These are phyloP conservation scores for Drosophila eugracilis DNA, from an alignment of 1,140 invertebrate species.

Conservation along the genomic window DNA sequence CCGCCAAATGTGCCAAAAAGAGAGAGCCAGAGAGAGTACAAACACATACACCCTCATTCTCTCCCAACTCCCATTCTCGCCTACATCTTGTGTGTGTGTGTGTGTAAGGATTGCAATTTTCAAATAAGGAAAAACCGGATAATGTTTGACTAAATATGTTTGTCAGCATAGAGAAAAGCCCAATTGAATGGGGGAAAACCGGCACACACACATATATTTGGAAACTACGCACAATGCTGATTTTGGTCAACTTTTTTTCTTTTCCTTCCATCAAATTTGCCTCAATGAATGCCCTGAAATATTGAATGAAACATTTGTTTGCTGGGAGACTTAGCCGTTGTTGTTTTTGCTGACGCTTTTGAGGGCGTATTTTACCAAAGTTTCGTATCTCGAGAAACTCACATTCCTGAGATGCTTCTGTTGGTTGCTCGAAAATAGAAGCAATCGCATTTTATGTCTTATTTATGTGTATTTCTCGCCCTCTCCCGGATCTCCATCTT, in stretches of 20 bases:
- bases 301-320: slow-evolving; percentile 65
- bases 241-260: slow-evolving; percentile 44
- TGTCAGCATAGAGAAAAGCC: slow-evolving; percentile 55
- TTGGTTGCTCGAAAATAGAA: slow-evolving; percentile 72
- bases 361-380: slow-evolving; percentile 36
- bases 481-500: slow-evolving; percentile 22
- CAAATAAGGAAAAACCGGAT: slow-evolving; percentile 80
- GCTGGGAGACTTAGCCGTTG: slow-evolving; percentile 17
- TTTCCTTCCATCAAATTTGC: slow-evolving; percentile 22
- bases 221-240: slow-evolving; percentile 37
- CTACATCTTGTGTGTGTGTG: slow-evolving; percentile 22
- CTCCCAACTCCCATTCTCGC: slow-evolving; percentile 17
- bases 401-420: slow-evolving; percentile 67
- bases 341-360: slow-evolving; percentile 30
- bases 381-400: slow-evolving; percentile 14
- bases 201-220: slow-evolving; percentile 15
- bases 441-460: slow-evolving; percentile 73
- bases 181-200: slow-evolving; percentile 47
- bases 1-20: slow-evolving; percentile 46
- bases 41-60: slow-evolving; percentile 43
- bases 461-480: slow-evolving; percentile 70
- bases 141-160: slow-evolving; percentile 74
- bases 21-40: slow-evolving; percentile 32
- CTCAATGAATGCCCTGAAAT: slow-evolving; percentile 63
- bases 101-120: slow-evolving; percentile 73